Conservation (phyloP, 2,888 invertebrate genomes). For the Apamea anceps region DNA sequence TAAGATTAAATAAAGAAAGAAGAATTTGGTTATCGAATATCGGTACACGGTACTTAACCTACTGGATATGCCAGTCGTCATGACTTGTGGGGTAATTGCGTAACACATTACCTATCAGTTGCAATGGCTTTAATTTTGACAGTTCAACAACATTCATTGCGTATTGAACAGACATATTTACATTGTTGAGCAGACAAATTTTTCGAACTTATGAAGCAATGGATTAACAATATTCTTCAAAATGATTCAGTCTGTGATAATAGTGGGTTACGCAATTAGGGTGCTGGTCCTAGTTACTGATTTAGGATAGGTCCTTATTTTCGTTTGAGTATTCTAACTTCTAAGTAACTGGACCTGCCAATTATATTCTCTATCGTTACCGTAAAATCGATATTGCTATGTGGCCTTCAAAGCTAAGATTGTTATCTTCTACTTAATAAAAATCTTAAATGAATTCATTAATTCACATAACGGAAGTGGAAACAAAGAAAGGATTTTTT, state of each 20-base stretch:
- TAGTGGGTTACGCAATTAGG: neutral
- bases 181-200: neutral
- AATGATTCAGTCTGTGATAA: neutral
- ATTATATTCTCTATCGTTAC: neutral
- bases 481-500: neutral
- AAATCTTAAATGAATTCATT: neutral
- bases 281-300: neutral
- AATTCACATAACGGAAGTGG: too few relatives aligned
- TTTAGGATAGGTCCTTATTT: neutral
- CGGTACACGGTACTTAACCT: neutral
- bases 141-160: neutral
- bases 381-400: neutral
- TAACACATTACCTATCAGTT: neutral
- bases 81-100: neutral
- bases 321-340: neutral
- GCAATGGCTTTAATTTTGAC: neutral
- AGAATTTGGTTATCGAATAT: slow-evolving; percentile 16
- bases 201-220: neutral
- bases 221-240: neutral
- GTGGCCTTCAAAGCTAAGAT: neutral
- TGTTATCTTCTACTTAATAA: neutral
- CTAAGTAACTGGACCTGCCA: neutral
- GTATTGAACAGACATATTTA: neutral
- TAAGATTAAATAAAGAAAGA: slow-evolving; percentile 18
- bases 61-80: too few relatives aligned